Conservation (phyloP, 2,888 invertebrate genomes). For the Julus scanicus region DNA sequence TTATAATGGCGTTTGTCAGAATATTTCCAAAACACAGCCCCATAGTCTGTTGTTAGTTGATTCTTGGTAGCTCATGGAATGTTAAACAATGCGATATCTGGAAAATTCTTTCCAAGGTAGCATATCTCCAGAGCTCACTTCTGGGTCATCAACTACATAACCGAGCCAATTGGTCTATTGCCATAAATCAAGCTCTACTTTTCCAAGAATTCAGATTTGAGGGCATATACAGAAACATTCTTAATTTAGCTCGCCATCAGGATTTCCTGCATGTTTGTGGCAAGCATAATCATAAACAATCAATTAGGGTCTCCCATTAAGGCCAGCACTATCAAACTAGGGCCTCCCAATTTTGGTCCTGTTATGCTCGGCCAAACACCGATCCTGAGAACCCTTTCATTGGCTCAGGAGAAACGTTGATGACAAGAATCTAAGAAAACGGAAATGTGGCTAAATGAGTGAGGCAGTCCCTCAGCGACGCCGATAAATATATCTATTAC, state of each 20-base stretch:
- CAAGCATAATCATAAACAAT: background rate
- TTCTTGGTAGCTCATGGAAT: background rate
- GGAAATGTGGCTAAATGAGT: background rate
- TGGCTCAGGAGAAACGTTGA: background rate
- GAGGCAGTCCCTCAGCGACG: background rate
- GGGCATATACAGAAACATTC: background rate
- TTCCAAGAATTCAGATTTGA: background rate
- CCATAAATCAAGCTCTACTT: background rate
- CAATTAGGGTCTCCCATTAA: background rate
- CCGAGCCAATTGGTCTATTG: background rate
- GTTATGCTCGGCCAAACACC: background rate
- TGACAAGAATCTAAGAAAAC: background rate
- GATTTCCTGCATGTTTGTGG: slow-evolving; percentile 25
- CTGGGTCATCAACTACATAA: background rate
- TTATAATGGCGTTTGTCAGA: background rate
- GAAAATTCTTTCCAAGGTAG: background rate
- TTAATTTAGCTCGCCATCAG: background rate
- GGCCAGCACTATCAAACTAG: background rate
- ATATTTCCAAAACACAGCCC: no score
- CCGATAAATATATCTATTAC: background rate
- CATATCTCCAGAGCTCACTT: background rate
- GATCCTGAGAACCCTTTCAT: background rate
- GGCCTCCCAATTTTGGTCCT: slow-evolving; percentile 8
- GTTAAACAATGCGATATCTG: background rate
- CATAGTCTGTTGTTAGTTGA: background rate